Conservation (phyloP, 2,797 vertebrate genomes). For the Cirrhinus molitorella region DNA sequence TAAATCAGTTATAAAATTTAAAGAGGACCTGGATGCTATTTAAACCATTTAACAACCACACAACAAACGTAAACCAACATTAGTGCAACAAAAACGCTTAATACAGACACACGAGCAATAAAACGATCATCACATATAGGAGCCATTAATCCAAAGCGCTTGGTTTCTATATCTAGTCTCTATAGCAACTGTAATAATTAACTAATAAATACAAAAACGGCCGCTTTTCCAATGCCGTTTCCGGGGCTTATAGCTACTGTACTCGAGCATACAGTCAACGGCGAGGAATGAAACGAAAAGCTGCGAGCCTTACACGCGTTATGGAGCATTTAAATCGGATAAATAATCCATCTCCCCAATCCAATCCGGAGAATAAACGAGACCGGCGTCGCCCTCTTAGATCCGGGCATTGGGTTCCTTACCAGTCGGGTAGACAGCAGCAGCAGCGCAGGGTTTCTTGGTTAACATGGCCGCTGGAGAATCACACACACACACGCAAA, state of each 20-base stretch:
- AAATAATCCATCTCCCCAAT: constrained; percentile 45
- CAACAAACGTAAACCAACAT: constrained; percentile 1
- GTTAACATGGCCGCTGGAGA: constrained; percentile 90
- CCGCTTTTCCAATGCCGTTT: constrained; percentile 15
- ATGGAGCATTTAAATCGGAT: constrained; percentile 24
- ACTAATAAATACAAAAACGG: neutral
- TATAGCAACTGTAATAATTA: neutral
- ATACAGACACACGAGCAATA: neutral
- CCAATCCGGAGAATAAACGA: neutral
- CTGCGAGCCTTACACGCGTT: constrained; percentile 28
- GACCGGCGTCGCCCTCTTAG: constrained; percentile 11
- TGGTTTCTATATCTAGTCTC: neutral
- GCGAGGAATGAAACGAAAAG: constrained; percentile 30
- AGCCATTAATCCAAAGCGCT: too few relatives aligned
- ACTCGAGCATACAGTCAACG: constrained; percentile 10
- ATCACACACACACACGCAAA: constrained; percentile 59
- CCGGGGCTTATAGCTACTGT: constrained; percentile 23
- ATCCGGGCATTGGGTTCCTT: constrained; percentile 67
- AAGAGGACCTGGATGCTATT: constrained; percentile 25
- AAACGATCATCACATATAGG: neutral
- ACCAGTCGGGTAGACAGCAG: constrained; percentile 79
- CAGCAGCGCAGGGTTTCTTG: constrained; percentile 82
- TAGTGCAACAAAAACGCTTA: neutral
- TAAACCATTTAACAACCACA: neutral
- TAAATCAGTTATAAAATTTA: constrained; percentile 50